These are phyloP conservation scores for Lampris megalopsis DNA, from an alignment of 2,113 vertebrate species.

Conservation along the genomic window DNA sequence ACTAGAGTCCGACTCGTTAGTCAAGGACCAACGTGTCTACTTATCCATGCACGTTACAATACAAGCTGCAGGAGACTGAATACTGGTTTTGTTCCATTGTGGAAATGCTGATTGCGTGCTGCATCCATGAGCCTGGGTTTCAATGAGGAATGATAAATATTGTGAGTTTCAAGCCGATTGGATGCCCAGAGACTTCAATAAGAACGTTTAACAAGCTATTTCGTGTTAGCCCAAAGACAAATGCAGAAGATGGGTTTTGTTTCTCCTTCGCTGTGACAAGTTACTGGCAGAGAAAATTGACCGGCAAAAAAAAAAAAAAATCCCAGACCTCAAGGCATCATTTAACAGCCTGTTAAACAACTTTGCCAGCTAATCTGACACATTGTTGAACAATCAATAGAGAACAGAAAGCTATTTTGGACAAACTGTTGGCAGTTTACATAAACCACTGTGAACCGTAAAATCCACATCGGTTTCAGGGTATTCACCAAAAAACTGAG, in stretches of 20 bases:
- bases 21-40: too few relatives aligned
- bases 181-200: constrained; percentile 29
- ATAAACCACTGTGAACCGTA: constrained; percentile 42
- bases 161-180: neutral
- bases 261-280: constrained; percentile 33
- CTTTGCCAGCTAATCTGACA: constrained; percentile 49
- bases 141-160: constrained; percentile 7
- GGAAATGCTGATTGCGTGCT: too few relatives aligned
- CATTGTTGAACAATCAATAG: constrained; percentile 61
- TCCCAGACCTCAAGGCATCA: constrained; percentile 44
- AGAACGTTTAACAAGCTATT: constrained; percentile 14
- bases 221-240: neutral
- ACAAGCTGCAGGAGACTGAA: too few relatives aligned
- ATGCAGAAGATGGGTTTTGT: constrained; percentile 17
- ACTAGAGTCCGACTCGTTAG: too few relatives aligned
- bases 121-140: too few relatives aligned
- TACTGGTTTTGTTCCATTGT: too few relatives aligned
- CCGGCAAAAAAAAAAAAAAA: constrained; percentile 21
- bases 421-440: constrained; percentile 52
- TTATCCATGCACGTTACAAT: too few relatives aligned
- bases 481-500: constrained; percentile 45
- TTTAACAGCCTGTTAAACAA: constrained; percentile 42
- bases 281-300: constrained; percentile 34
- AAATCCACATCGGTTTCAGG: constrained; percentile 58
- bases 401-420: constrained; percentile 45